Percentiles rank a stretch among this genome's conserved stretches.
Evolutionary conservation across 2,888 invertebrate species (phyloP).

Genomic region (Oasisia sp.): DNA sequence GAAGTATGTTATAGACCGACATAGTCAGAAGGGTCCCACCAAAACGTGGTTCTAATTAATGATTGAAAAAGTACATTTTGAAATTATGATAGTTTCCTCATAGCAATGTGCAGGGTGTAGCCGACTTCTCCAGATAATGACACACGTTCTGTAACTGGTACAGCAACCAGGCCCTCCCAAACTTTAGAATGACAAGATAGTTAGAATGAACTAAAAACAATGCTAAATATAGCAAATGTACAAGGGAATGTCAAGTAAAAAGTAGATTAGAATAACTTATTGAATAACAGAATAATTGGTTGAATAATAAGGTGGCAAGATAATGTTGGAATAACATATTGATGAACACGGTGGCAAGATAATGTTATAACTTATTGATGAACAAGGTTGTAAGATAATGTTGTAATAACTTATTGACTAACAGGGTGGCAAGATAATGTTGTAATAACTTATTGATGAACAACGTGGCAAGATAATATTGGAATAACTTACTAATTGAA

Average conservation of each 20-base stretch:
- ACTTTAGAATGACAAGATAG: not conserved
- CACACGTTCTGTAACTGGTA: not conserved
- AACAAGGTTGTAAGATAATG: too few species aligned
- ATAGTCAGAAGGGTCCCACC: not conserved
- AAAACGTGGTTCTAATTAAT: not conserved
- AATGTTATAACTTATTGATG: not conserved
- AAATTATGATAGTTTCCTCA: not conserved
- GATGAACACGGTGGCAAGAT: not conserved
- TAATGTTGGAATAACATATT: not conserved
- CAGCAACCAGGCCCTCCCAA: not conserved
- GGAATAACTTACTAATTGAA: too few species aligned
- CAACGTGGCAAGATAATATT: too few species aligned
- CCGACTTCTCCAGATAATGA: not conserved
- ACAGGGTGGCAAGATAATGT: too few species aligned
- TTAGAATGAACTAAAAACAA: not conserved
- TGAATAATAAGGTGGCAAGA: too few species aligned
- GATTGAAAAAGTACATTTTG: not conserved
- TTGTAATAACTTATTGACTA: too few species aligned
- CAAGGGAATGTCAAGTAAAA: too few species aligned
- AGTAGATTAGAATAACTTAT: too few species aligned
- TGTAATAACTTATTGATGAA: too few species aligned
- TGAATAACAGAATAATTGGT: too few species aligned
- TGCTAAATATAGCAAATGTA: not conserved
- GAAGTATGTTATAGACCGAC: not conserved
- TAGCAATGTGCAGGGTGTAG: not conserved